These are phyloP conservation scores for Trichosurus vulpecula DNA, from an alignment of 2,797 vertebrate species.

Conservation along the genomic window DNA sequence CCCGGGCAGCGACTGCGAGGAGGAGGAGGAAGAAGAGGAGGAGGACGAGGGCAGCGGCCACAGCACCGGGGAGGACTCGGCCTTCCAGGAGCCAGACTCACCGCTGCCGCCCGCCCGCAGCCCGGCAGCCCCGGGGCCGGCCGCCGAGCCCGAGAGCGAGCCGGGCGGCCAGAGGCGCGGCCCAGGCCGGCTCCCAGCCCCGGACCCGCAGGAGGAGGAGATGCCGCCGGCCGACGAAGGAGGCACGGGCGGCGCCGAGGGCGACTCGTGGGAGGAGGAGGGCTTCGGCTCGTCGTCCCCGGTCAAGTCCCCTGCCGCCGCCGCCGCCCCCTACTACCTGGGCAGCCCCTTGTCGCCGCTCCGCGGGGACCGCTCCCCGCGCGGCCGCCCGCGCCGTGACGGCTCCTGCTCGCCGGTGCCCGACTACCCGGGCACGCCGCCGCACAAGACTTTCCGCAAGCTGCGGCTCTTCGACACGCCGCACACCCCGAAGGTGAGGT, in stretches of 20 bases:
- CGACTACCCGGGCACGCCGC: slow-evolving; percentile 94
- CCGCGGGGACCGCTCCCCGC: slow-evolving; percentile 82
- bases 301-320: slow-evolving; percentile 84
- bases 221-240: slow-evolving; percentile 69
- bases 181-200: slow-evolving; percentile 71
- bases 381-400: slow-evolving; percentile 66
- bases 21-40: slow-evolving; percentile 85
- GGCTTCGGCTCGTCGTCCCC: slow-evolving; percentile 91
- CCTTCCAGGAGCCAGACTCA: slow-evolving; percentile 96
- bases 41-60: slow-evolving; percentile 85
- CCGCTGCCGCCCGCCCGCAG: slow-evolving; percentile 84
- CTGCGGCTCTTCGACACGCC: slow-evolving; percentile 96
- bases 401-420: slow-evolving; percentile 90
- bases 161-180: slow-evolving; percentile 72
- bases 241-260: slow-evolving; percentile 70
- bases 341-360: slow-evolving; percentile 89
- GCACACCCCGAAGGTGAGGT: slow-evolving; percentile 95
- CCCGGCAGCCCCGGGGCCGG: slow-evolving; percentile 75
- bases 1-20: slow-evolving; percentile 91
- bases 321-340: slow-evolving; percentile 79
- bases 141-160: slow-evolving; percentile 67
- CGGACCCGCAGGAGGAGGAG: slow-evolving; percentile 76
- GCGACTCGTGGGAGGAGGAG: slow-evolving; percentile 94
- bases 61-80: slow-evolving; percentile 95
- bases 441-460: slow-evolving; percentile 97